A percentile compares a stretch with the other conserved stretches of the same genome.
phyloP scores from a whole-genome alignment of 1,140 invertebrate species.

The Luehdorfia chinensis region DNA sequence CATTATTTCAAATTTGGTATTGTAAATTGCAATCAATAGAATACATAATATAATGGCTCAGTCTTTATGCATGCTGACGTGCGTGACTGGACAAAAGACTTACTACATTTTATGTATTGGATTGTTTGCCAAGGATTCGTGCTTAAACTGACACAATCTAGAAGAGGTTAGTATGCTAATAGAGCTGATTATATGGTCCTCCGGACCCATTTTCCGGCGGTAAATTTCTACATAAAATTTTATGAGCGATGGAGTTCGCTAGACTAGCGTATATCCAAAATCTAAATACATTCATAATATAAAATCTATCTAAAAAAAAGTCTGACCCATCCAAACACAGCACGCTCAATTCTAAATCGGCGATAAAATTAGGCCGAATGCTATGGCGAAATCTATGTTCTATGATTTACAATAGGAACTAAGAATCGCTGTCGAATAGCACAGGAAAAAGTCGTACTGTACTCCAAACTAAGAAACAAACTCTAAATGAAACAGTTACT shows the following conservation, averaged over 20 bases:
- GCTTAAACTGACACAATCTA: slow-evolving; percentile 49
- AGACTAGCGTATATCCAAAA: slow-evolving; percentile 59
- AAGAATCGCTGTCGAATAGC: slow-evolving; percentile 35
- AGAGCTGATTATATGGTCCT: slow-evolving; percentile 49
- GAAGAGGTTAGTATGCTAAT: slow-evolving; percentile 71
- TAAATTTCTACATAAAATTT: slow-evolving; percentile 61
- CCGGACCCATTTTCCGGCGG: slow-evolving; percentile 44
- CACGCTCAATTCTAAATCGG: slow-evolving; percentile 53
- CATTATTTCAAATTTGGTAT: not conserved
- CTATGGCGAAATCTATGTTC: slow-evolving; percentile 47
- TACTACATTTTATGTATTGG: slow-evolving; percentile 36
- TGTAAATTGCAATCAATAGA: too few species aligned
- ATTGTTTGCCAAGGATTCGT: slow-evolving; percentile 41
- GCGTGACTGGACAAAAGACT: slow-evolving; percentile 50
- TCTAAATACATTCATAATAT: slow-evolving; percentile 58
- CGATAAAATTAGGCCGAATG: slow-evolving; percentile 31
- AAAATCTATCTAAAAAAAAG: slow-evolving; percentile 54
- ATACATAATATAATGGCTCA: too few species aligned
- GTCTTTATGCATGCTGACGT: too few species aligned
- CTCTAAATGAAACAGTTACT: slow-evolving; percentile 64
- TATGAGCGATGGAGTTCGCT: slow-evolving; percentile 68
- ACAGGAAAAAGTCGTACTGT: slow-evolving; percentile 30
- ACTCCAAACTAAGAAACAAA: slow-evolving; percentile 57
- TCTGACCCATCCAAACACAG: slow-evolving; percentile 73
- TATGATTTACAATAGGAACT: slow-evolving; percentile 52